These are phyloP conservation scores for Glaucopsyche alexis DNA, from an alignment of 2,888 invertebrate genomes.

Conservation along the genomic window DNA sequence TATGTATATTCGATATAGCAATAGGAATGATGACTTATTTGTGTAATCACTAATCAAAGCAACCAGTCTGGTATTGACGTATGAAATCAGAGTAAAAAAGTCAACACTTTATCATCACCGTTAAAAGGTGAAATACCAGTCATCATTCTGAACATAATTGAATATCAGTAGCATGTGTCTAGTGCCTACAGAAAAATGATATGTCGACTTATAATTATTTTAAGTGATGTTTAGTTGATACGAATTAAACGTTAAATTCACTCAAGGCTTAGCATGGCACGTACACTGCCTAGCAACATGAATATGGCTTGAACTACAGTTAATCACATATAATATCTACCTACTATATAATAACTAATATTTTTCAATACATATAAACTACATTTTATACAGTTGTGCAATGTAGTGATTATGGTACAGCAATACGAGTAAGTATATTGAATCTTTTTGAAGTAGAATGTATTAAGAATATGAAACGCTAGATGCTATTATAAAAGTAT, in stretches of 20 bases:
- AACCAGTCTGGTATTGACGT: not conserved
- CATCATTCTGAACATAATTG: not conserved
- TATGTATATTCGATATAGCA: not conserved
- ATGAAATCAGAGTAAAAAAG: not conserved
- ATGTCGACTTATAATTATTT: not conserved
- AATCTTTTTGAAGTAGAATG: not conserved
- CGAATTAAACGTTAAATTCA: not conserved
- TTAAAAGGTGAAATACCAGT: not conserved
- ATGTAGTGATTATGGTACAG: not conserved
- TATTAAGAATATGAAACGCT: not conserved
- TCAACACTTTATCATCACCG: no score
- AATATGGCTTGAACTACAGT: not conserved
- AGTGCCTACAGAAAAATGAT: not conserved
- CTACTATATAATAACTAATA: not conserved
- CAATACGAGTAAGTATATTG: not conserved
- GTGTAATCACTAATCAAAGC: not conserved
- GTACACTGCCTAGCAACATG: not conserved
- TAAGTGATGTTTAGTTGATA: not conserved
- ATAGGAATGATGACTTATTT: not conserved
- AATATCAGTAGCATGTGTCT: not conserved
- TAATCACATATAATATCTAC: not conserved
- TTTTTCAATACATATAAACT: conserved; percentile 3
- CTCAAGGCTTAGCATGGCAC: not conserved
- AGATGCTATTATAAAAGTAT: not conserved
- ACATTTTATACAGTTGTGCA: not conserved